Conservation (phyloP, 2,888 invertebrate species). For the Syrista parreyssii region DNA sequence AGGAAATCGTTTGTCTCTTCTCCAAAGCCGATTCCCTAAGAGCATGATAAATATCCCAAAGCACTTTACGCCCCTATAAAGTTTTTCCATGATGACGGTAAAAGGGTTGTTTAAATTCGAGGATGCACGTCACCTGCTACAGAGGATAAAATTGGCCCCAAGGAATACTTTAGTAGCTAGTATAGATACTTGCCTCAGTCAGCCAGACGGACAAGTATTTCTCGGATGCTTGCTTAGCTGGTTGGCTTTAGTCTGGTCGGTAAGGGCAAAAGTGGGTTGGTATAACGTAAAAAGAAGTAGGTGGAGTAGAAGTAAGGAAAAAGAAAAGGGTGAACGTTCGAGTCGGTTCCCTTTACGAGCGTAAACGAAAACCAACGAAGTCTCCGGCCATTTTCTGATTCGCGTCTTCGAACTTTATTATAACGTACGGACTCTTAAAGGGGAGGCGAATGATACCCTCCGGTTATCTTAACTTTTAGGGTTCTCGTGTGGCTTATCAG, state of each 20-base stretch:
- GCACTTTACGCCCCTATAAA: not conserved
- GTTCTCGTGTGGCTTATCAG: conserved; percentile 5
- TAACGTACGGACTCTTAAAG: conserved; percentile 8
- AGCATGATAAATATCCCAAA: not conserved
- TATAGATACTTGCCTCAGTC: not conserved
- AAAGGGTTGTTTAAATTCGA: not conserved
- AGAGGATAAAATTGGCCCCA: not conserved
- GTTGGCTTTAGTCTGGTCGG: not conserved
- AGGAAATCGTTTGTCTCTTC: not conserved
- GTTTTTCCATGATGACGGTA: not conserved
- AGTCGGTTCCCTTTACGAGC: not conserved
- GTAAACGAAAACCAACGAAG: not conserved
- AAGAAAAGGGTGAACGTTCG: not conserved
- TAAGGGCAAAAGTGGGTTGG: not conserved
- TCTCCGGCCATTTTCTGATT: not conserved
- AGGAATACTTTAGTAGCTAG: not conserved
- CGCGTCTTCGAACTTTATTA: conserved; percentile 8
- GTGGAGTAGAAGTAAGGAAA: not conserved
- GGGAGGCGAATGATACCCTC: conserved; percentile 3
- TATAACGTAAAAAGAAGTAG: not conserved
- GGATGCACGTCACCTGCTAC: not conserved
- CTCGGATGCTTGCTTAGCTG: not conserved
- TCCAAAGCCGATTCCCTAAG: not conserved
- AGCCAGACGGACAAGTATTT: not conserved
- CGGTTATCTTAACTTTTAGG: conserved; percentile 5